Evolutionary conservation across 2,797 vertebrate genomes (phyloP).

Genomic region (Ambastaia sidthimunki): DNA sequence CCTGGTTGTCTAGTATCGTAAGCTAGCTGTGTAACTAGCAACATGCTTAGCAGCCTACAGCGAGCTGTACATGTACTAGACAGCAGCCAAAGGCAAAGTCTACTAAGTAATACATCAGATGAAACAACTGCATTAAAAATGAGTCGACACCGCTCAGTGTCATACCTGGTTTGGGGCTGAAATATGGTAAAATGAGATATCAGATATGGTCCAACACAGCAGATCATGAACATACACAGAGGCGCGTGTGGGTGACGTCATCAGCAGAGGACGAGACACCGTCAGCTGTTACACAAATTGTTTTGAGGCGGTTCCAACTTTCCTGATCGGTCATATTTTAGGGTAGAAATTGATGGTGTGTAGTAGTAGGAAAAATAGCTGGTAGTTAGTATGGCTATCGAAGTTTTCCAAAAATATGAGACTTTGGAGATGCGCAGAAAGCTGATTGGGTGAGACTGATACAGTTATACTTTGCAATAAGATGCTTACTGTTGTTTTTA

Average conservation of each 20-base stretch:
- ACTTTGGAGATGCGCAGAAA: slow-evolving; percentile 79
- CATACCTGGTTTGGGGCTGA: slow-evolving; percentile 66
- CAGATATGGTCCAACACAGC: slow-evolving; percentile 13
- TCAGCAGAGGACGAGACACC: slow-evolving; percentile 43
- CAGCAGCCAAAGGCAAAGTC: slow-evolving; percentile 35
- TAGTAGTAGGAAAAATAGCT: neutral
- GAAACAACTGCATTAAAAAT: neutral
- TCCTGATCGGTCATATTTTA: neutral
- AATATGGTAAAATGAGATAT: neutral
- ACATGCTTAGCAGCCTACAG: slow-evolving; percentile 34
- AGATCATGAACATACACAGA: slow-evolving; percentile 50
- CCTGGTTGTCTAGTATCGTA: slow-evolving; percentile 22
- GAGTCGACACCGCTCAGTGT: slow-evolving; percentile 30
- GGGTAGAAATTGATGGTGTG: neutral
- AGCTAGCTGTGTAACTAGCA: slow-evolving; percentile 45
- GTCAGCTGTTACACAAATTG: neutral
- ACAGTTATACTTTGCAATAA: neutral
- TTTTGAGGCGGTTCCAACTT: neutral
- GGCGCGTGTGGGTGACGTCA: slow-evolving; percentile 57
- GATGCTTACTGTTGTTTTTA: neutral
- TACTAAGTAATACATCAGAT: neutral
- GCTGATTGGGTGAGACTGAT: slow-evolving; percentile 81
- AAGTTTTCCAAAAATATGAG: slow-evolving; percentile 74
- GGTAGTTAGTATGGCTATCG: slow-evolving; percentile 19
- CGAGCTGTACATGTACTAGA: slow-evolving; percentile 39